Evolutionary conservation across 2,113 vertebrate species (phyloP).

Genomic region (Phasianus colchicus): DNA sequence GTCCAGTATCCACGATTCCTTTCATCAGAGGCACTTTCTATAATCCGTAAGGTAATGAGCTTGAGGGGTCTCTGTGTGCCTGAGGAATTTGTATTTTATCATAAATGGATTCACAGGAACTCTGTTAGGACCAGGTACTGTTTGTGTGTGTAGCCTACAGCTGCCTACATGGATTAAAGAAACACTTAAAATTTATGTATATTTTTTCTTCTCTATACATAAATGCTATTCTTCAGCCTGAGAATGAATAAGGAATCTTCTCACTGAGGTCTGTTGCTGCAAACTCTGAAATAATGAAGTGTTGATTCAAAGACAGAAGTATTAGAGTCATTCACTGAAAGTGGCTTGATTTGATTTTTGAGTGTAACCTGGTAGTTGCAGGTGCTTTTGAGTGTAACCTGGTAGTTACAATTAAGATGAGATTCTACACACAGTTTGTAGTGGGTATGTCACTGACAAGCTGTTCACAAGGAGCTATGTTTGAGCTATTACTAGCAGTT

Average conservation of each 20-base stretch:
- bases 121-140: background rate
- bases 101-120: background rate
- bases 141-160: background rate
- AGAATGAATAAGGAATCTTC: slow-evolving; percentile 34
- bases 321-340: background rate
- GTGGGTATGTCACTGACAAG: background rate
- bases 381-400: background rate
- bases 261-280: background rate
- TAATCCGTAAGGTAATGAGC: slow-evolving; percentile 88
- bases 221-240: background rate
- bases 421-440: background rate
- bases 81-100: background rate
- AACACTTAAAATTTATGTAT: background rate
- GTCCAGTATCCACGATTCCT: slow-evolving; percentile 88
- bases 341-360: background rate
- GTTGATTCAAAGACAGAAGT: background rate
- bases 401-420: background rate
- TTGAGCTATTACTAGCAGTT: background rate
- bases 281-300: background rate
- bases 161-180: background rate
- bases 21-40: slow-evolving; percentile 83
- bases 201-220: background rate
- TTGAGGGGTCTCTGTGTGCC: background rate
- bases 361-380: background rate
- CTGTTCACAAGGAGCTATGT: background rate